Percentiles rank a stretch among this genome's conserved stretches.
phyloP scores from a whole-genome alignment of 2,888 invertebrate species.

The Ectobius pallidus region DNA sequence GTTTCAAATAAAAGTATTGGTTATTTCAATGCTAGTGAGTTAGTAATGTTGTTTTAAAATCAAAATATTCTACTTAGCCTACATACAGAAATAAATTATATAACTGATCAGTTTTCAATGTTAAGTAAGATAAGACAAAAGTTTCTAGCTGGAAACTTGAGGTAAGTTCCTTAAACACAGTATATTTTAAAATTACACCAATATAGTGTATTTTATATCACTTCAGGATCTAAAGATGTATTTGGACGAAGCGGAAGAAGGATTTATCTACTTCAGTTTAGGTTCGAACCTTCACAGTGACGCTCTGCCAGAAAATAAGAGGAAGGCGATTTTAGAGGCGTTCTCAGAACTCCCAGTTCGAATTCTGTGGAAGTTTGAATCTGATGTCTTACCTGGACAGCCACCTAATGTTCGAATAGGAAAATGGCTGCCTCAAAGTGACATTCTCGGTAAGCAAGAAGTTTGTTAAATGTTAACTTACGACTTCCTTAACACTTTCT shows the following conservation, averaged over 20 bases:
- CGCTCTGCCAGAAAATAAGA: slow-evolving; percentile 39
- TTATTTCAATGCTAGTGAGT: no score
- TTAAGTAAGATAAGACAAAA: no score
- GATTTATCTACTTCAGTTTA: slow-evolving; percentile 53
- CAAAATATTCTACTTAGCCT: no score
- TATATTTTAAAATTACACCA: no score
- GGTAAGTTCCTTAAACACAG: no score
- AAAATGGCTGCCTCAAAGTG: slow-evolving; percentile 34
- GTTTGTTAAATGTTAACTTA: no score
- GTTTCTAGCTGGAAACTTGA: no score
- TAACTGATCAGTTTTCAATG: no score
- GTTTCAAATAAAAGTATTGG: no score
- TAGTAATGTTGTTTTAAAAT: no score
- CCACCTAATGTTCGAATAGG: slow-evolving; percentile 31
- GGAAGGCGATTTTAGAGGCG: slow-evolving; percentile 47
- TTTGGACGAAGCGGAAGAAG: slow-evolving; percentile 58
- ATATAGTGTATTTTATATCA: not conserved
- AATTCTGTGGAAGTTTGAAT: slow-evolving; percentile 54
- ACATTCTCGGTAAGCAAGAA: slow-evolving; percentile 24
- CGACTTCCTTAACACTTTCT: not conserved
- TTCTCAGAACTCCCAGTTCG: slow-evolving; percentile 50
- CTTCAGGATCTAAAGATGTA: slow-evolving; percentile 56
- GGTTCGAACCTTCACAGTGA: slow-evolving; percentile 49
- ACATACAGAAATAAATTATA: no score
- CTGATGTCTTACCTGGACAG: slow-evolving; percentile 40